Conservation (phyloP, 2,888 invertebrate genomes). For the Eueremaeus valkanovi region DNA sequence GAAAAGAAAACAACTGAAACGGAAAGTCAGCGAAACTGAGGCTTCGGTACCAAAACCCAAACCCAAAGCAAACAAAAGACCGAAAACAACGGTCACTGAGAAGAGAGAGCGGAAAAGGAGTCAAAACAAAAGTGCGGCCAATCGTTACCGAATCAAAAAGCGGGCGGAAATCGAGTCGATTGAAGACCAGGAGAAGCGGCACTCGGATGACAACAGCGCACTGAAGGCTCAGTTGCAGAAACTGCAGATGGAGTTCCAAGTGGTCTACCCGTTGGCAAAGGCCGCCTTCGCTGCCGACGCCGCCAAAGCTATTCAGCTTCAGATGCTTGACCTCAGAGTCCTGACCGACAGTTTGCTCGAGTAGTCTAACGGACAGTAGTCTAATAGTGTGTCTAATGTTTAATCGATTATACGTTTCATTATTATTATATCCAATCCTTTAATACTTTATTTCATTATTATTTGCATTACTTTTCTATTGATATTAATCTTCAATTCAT, state of each 20-base stretch:
- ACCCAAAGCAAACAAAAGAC: not conserved
- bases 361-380: too few species aligned
- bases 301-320: not conserved
- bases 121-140: slow-evolving; percentile 20
- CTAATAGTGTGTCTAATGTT: not conserved
- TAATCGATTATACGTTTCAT: not conserved
- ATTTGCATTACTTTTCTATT: not conserved
- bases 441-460: not conserved
- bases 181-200: not conserved
- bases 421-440: not conserved
- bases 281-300: not conserved
- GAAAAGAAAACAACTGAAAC: not conserved
- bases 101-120: not conserved
- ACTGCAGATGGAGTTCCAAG: slow-evolving; percentile 29
- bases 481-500: too few species aligned
- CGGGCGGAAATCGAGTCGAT: not conserved
- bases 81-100: not conserved
- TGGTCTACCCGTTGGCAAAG: slow-evolving; percentile 19
- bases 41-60: not conserved
- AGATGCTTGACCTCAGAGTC: slow-evolving; percentile 17
- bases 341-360: not conserved
- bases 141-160: not conserved
- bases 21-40: not conserved
- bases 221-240: not conserved
- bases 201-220: not conserved